Conservation (phyloP, 2,113 vertebrate species). For the Erythrolamprus reginae region DNA sequence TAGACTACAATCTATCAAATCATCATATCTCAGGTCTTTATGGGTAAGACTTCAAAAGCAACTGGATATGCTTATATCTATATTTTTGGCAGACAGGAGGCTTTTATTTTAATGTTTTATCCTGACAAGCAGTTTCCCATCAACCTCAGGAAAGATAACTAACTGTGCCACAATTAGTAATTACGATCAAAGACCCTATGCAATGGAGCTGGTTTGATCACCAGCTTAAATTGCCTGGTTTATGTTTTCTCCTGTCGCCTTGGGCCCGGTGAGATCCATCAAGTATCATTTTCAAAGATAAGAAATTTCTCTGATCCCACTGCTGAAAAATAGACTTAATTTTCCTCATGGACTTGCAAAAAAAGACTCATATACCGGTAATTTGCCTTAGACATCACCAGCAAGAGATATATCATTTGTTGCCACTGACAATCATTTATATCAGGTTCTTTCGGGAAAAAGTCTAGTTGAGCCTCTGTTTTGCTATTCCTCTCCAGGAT, state of each 20-base stretch:
- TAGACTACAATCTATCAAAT: neutral
- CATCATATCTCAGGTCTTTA: neutral
- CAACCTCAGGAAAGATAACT: neutral
- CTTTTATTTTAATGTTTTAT: neutral
- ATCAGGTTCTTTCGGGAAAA: neutral
- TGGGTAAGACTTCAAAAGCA: neutral
- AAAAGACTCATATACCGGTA: neutral
- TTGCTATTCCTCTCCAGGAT: neutral
- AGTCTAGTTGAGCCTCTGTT: neutral
- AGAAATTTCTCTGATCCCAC: neutral
- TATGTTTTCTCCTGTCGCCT: neutral
- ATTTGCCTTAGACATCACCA: neutral
- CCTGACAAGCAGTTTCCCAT: fast-evolving
- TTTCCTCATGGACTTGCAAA: fast-evolving
- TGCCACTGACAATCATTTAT: neutral
- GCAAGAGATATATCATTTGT: neutral
- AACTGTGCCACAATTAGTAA: neutral
- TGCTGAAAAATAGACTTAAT: neutral
- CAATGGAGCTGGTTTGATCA: neutral
- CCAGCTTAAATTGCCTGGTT: neutral
- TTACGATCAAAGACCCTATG: neutral
- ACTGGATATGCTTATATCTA: neutral
- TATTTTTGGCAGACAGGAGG: neutral
- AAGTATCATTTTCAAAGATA: slow-evolving; percentile 3
- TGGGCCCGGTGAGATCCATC: neutral